Evolutionary conservation across 2,888 invertebrate genomes (phyloP), one percentile per base, ranked within the genome.

Genomic region (Drosophila affinis): DNA sequence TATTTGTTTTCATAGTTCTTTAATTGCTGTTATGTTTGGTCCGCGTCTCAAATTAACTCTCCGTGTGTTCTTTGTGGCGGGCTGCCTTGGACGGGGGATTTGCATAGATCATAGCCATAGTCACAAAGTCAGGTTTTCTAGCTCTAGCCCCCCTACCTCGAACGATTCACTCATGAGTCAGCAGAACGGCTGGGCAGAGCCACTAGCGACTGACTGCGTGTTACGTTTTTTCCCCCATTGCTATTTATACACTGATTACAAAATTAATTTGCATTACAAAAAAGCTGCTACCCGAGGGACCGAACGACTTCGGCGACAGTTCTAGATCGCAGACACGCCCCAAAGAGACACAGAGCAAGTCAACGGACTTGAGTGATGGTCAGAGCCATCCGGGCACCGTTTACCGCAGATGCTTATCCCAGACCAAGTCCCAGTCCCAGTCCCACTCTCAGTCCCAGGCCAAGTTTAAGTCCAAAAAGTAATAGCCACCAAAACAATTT

Each of bases 1-100:
- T 81, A 68, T 79, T 79, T 85, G 76, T 78, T 79, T 78, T 75
- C 46, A 55, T 47, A 60, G 75, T 62, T 74, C 60, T 74, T 76
- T 80, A 83, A 84, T 87, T 78, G 72, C 81, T 74, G 80, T 83
- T 85, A 83, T 85, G 84, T 77, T 83, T 87, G 78, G 62, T 63
- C 55, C 53, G 68, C 56, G 34, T 59, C 47, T 70, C 69, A 73
- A 51, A 71, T 76, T 60, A 69, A 51, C 65, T 76, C 73, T 60
- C 53, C 59, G 58, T 59, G 72, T 49, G 57, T 62, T 44, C 54
- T 65, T 61, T 53, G 34, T 46, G 14, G 44, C 49, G 53, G 44
- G 62, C 54, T 71, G 67, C 78, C 77, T 80, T 80, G 73, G 51
- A 65, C 39, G 72, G 72, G 54, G 77, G 80, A 82, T 83, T 83